These are phyloP conservation scores for Onychostoma macrolepis DNA, from an alignment of 2,113 vertebrate genomes.

Conservation along the genomic window DNA sequence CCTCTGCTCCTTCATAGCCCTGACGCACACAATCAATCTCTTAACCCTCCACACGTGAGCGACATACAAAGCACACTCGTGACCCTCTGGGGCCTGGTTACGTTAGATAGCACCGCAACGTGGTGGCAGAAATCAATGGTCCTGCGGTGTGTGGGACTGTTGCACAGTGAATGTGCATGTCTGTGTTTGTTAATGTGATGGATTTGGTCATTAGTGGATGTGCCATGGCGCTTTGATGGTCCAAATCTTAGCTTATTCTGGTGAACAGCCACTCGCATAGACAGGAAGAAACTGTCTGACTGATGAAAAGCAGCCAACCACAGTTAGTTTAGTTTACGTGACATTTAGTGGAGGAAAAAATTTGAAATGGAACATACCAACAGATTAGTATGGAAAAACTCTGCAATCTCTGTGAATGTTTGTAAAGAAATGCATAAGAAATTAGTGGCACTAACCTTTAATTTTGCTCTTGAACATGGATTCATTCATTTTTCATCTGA, in stretches of 20 bases:
- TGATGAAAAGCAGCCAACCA: neutral
- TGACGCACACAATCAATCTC: conserved; percentile 29
- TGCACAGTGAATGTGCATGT: conserved; percentile 18
- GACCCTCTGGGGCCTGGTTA: conserved; percentile 6
- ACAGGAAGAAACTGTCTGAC: neutral
- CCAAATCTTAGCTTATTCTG: neutral
- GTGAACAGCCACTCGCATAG: neutral
- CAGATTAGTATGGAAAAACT: neutral
- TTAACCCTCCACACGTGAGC: conserved; percentile 28
- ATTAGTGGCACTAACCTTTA: neutral
- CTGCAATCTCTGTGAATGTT: neutral
- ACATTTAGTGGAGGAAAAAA: neutral
- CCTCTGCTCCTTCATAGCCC: neutral
- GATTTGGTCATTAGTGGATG: conserved; percentile 9
- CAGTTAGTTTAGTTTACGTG: neutral
- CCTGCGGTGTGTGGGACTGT: neutral
- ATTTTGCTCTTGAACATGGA: neutral
- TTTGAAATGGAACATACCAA: neutral
- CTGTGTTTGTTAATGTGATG: conserved; percentile 34
- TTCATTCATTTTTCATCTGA: neutral
- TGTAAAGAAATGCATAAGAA: neutral
- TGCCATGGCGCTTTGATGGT: neutral
- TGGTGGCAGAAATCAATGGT: neutral
- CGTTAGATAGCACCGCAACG: neutral
- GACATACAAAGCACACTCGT: conserved; percentile 16